Evolutionary conservation across 2,797 vertebrate genomes (phyloP), one percentile per base, ranked within the genome.

Genomic region (Ctenopoma multispine): DNA sequence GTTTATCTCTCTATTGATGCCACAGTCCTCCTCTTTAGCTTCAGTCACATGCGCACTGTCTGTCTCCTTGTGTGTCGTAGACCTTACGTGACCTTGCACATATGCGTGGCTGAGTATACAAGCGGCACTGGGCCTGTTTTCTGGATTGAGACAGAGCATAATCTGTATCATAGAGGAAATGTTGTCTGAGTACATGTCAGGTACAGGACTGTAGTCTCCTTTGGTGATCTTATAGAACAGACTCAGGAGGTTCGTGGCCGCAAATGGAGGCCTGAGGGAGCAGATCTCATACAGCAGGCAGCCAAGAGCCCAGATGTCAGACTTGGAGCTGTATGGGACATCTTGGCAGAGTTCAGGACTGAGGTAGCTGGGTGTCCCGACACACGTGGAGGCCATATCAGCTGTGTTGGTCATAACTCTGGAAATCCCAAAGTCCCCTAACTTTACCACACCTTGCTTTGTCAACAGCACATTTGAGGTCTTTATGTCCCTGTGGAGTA

Each of bases 351-450:
- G 90, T 78, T 96, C 95, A 0, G 95, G 95, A 63, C 95, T 96
- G 15, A 96, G 85, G 80, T 95, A 96, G 69, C 88, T 92, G 43
- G 95, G 95, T 0, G 95, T 96, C 47, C 95, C 95, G 27, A 95
- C 92, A 31, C 94, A 96, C 0, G 95, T 95, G 65, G 91, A 92
- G 17, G 95, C 94, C 93, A 96, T 86, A 59, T 95, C 94, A 9
- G 79, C 43, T 0, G 94, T 96, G 78, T 84, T 79, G 9, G 72
- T 92, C 94, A 96, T 91, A 29, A 94, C 77, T 83, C 89, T 95
- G 38, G 95, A 95, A 72, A 96, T 95, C 17, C 95, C 95, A 81
- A 96, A 95, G 83, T 96, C 95, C 4, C 94, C 95, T 18, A 96
- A 81, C 55, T 95, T 95, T 18, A 96, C 88, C 64, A 90, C 49